Base-by-base conservation (phyloP, 2,797 vertebrate species). In the Anguilla obscura region DNA sequence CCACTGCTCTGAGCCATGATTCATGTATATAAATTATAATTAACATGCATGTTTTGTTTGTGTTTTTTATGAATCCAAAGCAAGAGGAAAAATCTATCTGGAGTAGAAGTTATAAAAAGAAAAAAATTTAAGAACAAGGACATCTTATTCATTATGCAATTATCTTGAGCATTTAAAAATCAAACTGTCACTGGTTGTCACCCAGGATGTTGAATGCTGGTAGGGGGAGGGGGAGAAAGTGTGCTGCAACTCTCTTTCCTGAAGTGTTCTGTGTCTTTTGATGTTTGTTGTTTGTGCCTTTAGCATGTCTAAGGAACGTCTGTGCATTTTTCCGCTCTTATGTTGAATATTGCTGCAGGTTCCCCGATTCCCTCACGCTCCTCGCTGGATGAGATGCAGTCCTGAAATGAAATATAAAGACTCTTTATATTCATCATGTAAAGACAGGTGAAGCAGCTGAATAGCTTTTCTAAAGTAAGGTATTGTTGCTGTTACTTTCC, bases 201-300 rank as follows among this genome's bases (percentile, higher is more conserved):
- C 63, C n/a, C 7, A n/a, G n/a, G 3, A 24, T 18, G 21, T 21
- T 27, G 30, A 33, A 33, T 27, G n/a, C 1, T 63, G 85, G 58
- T n/a, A 3, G 83, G 9, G 83, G 83, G 16, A n/a, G 71, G 50
- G 36, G 58, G 58, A 10, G 58, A 1, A 21, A 54, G 33, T 21
- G 6, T 36, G 21, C 27, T 30, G n/a, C 21, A 54, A n/a, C 84
- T 60, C 54, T 85, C 33, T 21, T 82, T 88, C 60, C 30, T 48
- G 56, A 76, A 86, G 52, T 88, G 66, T 80, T 45, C 40, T 48
- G 12, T 12, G 60, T 60, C 88, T 86, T 88, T 86, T 88, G 85
- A 74, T 88, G 88, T 88, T 56, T 69, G 40, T 85, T 88, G 54
- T 86, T 88, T 88, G 63, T 84, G 80, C 87, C 66, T 27, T 74